Evolutionary conservation across 2,888 invertebrate genomes (phyloP).

Genomic region (Eupithecia tripunctaria): DNA sequence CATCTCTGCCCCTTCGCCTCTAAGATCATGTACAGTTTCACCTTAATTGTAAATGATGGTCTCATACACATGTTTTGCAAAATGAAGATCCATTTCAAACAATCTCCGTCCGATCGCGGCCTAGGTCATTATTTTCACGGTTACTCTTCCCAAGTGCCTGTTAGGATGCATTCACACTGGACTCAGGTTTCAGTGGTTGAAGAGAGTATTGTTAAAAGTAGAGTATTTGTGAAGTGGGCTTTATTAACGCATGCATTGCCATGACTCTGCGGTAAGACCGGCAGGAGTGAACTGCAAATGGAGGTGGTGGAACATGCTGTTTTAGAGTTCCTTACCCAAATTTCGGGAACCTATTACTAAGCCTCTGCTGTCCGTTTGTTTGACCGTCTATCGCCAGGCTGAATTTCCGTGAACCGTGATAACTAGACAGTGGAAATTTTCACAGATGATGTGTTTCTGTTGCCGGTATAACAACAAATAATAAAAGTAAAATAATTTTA

Average conservation of each 20-base stretch:
- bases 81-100: conserved; percentile 44
- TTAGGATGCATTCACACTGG: conserved; percentile 6
- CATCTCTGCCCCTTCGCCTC: conserved; percentile 2
- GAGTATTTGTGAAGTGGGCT: neutral
- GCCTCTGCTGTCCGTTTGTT: no score
- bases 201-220: neutral
- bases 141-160: conserved; percentile 36
- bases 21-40: conserved; percentile 29
- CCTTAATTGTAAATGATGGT: conserved; percentile 32
- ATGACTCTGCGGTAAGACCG: neutral
- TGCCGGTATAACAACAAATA: no score
- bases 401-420: no score
- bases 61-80: conserved; percentile 34
- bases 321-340: neutral
- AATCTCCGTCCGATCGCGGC: conserved; percentile 38
- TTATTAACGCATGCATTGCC: neutral
- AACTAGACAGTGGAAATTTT: no score
- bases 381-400: no score
- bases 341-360: no score
- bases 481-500: no score
- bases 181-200: conserved; percentile 2
- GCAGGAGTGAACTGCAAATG: neutral
- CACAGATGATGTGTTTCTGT: no score
- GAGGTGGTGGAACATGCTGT: neutral
- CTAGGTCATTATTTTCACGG: conserved; percentile 46